Evolutionary conservation across 2,113 vertebrate species (phyloP), one percentile per base, ranked within the genome.

Genomic region (Perca flavescens): DNA sequence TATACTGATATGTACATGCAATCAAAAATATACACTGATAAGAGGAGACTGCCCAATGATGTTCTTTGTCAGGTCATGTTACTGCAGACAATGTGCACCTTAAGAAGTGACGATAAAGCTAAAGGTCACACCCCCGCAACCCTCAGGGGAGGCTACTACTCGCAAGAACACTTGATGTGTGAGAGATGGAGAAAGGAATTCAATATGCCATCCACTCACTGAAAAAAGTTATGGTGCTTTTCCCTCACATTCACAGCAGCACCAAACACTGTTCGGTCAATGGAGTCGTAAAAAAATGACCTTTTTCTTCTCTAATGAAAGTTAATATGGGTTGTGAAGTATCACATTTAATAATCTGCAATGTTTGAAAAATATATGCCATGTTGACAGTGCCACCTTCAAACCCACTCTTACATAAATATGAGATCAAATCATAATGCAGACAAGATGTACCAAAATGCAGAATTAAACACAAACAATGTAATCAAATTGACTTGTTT

Each of bases 71-170:
- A 75, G 71, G 49, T 64, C 34, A 47, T 15, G 69, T 82, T 76
- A 68, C 36, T 40, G 64, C 47, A 63, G 69, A 79, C 25, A 36
- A 72, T 47, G 34, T 77, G 34, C 81, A 83, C 56, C 69, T 78
- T 43, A 54, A 75, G 54, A 73, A 54, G 78, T 62, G 79, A 69
- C 6, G 25, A 65, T 52, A 16, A 77, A 68, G 67, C 74, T 12
- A 21, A 57, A 57, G 28, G 47, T 88, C 78, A 49, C 85, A 82
- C 71, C 74, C 52, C 83, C 58, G 54, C 74, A 69, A 28, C 31
- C 72, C 28, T 61, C 46, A 49, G 50, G 76, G 67, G 28, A 65
- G 19, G 43, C 61, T 21, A 52, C 34, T 15, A 36, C 22, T 57
- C 13, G 28, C 71, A 52, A 36, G 14, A 79, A 63, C 72, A 72